Base-by-base conservation (phyloP, 2,888 invertebrate genomes). In the Itoplectis maculator region DNA sequence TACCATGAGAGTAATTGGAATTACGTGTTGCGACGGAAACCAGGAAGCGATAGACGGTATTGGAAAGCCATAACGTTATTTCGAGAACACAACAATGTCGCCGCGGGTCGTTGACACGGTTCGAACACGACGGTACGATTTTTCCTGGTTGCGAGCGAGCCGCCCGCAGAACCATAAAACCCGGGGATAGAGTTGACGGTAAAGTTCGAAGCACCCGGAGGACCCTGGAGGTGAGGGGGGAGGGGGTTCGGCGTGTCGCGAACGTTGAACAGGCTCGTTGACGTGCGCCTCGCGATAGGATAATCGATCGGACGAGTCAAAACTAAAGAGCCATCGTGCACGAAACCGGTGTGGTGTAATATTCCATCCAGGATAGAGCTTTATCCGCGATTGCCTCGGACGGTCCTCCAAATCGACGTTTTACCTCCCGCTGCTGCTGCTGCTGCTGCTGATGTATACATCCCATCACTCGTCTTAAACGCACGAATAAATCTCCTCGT, bases 261-360 rank as follows among this genome's bases (percentile, higher is more conserved):
- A 23, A 37, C 68, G 80, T 84, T 75, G 72, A 74, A 78, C 69
- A 76, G 45, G 49, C 74, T 75, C 75, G 70, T 49, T 54, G 69
- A 81, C 63, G 80, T 80, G 40, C 72, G 51, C 20, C 35, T 47
- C 54, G 79, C 79, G 83, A 84, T 83, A 82, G 70, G 69, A 83
- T 78, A 84, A 86, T 86, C 86, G 86, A 86, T 84, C 82, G 54
- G 61, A 78, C 81, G 81, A n/a, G 81, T 84, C 78, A 84, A 83
- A 83, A 80, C 51, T 66, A 63, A 84, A 85, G 82, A 80, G 79
- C 82, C 79, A 70, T 76, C 83, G 75, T 78, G 69, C 82, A 82
- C 79, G 83, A 81, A 68, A 82, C 65, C 66, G 51, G 54, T 61
- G 68, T 29, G 47, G 40, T 65, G 63, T 75, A 61, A 81, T 81